phyloP scores from a whole-genome alignment of 2,797 vertebrate species.

The Rhincodon typus region DNA sequence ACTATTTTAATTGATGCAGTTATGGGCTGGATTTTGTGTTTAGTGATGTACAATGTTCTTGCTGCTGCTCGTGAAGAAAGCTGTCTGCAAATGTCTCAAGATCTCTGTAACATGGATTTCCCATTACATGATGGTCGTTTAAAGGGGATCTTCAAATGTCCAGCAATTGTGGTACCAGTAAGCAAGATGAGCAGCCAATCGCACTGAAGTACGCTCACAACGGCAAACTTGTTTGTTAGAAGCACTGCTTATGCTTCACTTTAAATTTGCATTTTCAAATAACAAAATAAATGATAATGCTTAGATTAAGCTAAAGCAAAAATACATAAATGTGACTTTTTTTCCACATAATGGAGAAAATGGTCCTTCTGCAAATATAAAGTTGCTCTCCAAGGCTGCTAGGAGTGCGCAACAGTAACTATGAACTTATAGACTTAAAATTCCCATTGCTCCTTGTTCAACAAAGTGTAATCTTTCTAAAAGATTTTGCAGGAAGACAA shows the following conservation, averaged over 20 bases:
- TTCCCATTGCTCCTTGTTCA: background rate
- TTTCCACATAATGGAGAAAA: background rate
- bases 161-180: background rate
- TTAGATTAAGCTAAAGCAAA: background rate
- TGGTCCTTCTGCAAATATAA: background rate
- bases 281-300: background rate
- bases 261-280: background rate
- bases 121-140: background rate
- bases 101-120: background rate
- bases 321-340: background rate
- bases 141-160: background rate
- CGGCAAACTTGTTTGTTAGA: background rate
- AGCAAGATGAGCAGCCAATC: background rate
- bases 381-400: background rate
- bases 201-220: background rate
- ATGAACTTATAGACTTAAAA: background rate
- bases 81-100: background rate
- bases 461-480: background rate
- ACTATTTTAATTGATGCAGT: background rate
- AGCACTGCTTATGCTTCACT: background rate
- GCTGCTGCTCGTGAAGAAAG: background rate
- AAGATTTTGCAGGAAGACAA: background rate
- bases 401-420: background rate
- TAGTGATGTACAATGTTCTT: background rate
- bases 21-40: background rate